A percentile compares a stretch with the other conserved stretches of the same genome.
phyloP scores from a whole-genome alignment of 2,113 vertebrate genomes.

The Tachysurus vachellii region DNA sequence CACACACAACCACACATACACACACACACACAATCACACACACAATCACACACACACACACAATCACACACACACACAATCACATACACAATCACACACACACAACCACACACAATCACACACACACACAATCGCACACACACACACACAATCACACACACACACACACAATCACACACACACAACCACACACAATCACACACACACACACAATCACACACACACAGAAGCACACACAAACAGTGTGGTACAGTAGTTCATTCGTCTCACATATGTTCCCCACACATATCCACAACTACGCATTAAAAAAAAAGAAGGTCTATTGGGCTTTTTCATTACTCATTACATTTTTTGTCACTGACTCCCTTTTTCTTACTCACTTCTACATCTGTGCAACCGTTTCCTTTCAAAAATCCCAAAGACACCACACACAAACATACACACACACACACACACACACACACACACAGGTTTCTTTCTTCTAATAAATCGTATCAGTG shows the following conservation, averaged over 20 bases:
- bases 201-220: no score
- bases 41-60: no score
- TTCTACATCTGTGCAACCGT: not conserved
- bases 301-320: not conserved
- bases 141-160: no score
- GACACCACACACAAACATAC: not conserved
- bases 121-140: no score
- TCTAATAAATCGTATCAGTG: slow-evolving; percentile 28
- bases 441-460: not conserved
- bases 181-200: no score
- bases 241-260: not conserved
- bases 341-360: not conserved
- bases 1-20: no score
- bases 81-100: no score
- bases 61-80: no score
- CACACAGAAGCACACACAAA: no score
- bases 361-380: slow-evolving; percentile 7
- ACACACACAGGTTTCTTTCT: slow-evolving; percentile 10
- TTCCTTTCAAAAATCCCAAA: not conserved
- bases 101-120: no score
- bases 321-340: not conserved
- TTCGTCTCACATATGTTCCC: not conserved
- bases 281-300: not conserved
- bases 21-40: no score
- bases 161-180: no score